A percentile compares a stretch with the other conserved stretches of the same genome.
Evolutionary conservation across 2,888 invertebrate genomes (phyloP).

Genomic region (Bimastos eiseni): DNA sequence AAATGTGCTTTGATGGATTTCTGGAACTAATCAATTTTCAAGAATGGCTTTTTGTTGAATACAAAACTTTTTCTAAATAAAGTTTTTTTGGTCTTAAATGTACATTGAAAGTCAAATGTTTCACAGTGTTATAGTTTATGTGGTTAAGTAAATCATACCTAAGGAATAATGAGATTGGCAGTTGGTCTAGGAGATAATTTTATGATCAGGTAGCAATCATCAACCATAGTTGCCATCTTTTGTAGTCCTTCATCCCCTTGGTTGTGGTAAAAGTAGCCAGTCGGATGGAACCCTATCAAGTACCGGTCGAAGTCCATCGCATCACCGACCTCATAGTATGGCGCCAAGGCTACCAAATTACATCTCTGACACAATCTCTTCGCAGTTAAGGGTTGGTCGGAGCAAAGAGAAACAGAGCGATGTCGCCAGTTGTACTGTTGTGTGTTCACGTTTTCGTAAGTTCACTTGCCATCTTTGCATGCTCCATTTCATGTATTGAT

Average conservation of each 20-base stretch:
- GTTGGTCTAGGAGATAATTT: background rate
- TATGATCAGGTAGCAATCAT: background rate
- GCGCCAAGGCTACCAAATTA: slow-evolving; percentile 23
- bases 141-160: background rate
- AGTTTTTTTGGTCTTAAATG: background rate
- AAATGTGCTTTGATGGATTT: background rate
- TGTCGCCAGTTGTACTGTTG: slow-evolving; percentile 14
- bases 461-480: slow-evolving; percentile 22
- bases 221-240: slow-evolving; percentile 22
- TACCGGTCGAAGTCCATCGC: slow-evolving; percentile 18
- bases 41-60: background rate
- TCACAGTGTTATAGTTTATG: background rate
- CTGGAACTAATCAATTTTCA: background rate
- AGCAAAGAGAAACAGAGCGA: slow-evolving; percentile 24
- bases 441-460: slow-evolving; percentile 25
- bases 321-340: slow-evolving; percentile 22
- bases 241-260: slow-evolving; percentile 27
- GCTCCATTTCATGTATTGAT: background rate
- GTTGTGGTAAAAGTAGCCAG: slow-evolving; percentile 23
- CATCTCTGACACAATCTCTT: slow-evolving; percentile 23
- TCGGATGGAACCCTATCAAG: slow-evolving; percentile 25
- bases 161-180: background rate
- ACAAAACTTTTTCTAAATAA: background rate
- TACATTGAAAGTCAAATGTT: background rate
- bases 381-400: slow-evolving; percentile 23